Percentiles rank a stretch among this genome's conserved stretches.
Conservation (phyloP, 2,888 invertebrate genomes). For the Philhelius pedissequus region DNA sequence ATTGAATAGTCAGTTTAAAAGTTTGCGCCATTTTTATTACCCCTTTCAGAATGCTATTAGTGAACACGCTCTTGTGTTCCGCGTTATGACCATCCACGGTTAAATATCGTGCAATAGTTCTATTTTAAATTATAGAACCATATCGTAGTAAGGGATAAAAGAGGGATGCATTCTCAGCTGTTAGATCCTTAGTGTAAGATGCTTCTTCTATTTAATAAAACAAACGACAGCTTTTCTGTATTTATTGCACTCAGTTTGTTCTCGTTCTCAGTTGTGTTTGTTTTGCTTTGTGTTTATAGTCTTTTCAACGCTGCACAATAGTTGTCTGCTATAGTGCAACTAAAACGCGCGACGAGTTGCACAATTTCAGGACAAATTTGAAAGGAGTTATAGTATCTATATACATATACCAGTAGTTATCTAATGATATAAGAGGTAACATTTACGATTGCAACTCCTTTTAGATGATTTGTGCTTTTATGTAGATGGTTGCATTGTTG, state of each 20-base stretch:
- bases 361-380: constrained; percentile 12
- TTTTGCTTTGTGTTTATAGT: constrained; percentile 15
- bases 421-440: background rate
- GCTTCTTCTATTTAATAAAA: constrained; percentile 49
- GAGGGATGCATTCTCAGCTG: background rate
- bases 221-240: constrained; percentile 57
- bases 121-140: constrained; percentile 38
- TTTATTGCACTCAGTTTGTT: constrained; percentile 46
- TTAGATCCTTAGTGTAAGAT: constrained; percentile 14
- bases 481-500: background rate
- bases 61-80: background rate
- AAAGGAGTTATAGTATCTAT: background rate
- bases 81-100: constrained; percentile 34
- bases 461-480: constrained; percentile 39
- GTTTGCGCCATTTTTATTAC: too few relatives aligned
- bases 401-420: background rate
- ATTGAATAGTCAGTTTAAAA: too few relatives aligned
- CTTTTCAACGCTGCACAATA: background rate
- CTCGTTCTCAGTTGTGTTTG: background rate
- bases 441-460: background rate
- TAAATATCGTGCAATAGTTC: constrained; percentile 22
- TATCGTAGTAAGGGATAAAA: background rate
- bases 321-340: background rate
- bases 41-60: too few relatives aligned
- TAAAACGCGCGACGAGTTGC: background rate